Percentiles rank a stretch among this genome's conserved stretches.
Conservation (phyloP, 2,113 vertebrate genomes). For the Psilopsiagon aurifrons region DNA sequence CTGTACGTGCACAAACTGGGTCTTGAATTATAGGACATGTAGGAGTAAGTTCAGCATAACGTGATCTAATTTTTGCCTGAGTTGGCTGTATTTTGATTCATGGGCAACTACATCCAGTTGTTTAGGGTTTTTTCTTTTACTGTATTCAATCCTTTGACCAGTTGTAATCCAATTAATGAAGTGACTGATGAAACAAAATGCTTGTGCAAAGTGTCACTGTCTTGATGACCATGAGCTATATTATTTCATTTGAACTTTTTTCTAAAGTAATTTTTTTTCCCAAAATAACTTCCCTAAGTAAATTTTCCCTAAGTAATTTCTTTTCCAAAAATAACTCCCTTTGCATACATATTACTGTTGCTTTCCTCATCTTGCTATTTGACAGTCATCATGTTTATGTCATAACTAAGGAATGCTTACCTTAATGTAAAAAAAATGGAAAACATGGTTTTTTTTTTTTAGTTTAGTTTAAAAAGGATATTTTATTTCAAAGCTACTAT, state of each 20-base stretch:
- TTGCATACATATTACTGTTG: not conserved
- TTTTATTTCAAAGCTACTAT: not conserved
- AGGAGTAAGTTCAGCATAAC: not conserved
- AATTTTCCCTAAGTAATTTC: slow-evolving; percentile 23
- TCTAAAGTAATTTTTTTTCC: slow-evolving; percentile 3
- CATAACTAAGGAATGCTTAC: not conserved
- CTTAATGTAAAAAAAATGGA: not conserved
- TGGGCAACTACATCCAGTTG: not conserved
- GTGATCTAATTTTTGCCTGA: not conserved
- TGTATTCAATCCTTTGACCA: not conserved
- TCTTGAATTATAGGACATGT: not conserved
- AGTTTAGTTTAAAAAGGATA: not conserved
- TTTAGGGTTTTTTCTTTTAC: not conserved
- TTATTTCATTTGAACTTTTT: slow-evolving; percentile 22
- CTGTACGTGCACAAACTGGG: not conserved
- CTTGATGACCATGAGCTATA: slow-evolving; percentile 19
- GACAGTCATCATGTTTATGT: not conserved
- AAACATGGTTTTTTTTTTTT: not conserved
- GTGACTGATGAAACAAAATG: slow-evolving; percentile 33
- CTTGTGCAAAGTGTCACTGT: not conserved
- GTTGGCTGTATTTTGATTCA: not conserved
- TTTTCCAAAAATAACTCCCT: slow-evolving; percentile 6
- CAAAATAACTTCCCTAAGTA: not conserved
- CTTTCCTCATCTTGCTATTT: slow-evolving; percentile 17
- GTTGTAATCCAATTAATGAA: not conserved